Evolutionary conservation across 2,888 invertebrate genomes (phyloP), one percentile per base, ranked within the genome.

Genomic region (Agrotis clavis): DNA sequence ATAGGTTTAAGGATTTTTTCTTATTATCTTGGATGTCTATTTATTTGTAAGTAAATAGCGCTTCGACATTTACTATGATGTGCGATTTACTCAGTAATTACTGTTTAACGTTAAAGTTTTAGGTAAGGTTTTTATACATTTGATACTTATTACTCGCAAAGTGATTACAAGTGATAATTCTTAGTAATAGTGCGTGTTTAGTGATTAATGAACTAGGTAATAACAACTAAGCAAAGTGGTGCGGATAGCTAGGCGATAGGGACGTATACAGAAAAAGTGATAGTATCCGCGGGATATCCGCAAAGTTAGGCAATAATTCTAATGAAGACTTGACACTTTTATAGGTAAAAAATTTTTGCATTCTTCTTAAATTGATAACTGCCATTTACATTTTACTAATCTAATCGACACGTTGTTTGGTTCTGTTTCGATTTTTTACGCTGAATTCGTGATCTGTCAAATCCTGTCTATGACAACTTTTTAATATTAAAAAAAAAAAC

Each of bases 61-160:
- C 94, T 95, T 94, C 79, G 86, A 91, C 90, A 91, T 93, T 91
- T 89, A 92, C 86, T 92, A 91, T 90, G 91, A 93, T 90, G 90
- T 91, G 94, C 93, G 94, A 90, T 93, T 92, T 94, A 95, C 93
- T 95, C 94, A 90, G 87, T 93, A 92, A 94, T 25, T 74, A 74
- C 90, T 92, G 92, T 93, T 92, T 93, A 93, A 93, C 83, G 90
- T 94, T 94, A 94, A 94, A 77, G 83, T 90, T 91, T 89, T 93
- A 94, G 92, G 87, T 93, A 93, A 95, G 93, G 91, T 94, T 95
- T 90, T 96, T 94, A 96, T 95, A 96, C 96, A 95, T 96, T 96
- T 96, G 96, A 96, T 96, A 96, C 95, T 94, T 95, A 94, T 92
- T 92, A 95, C 93, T 94, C 94, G 94, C 94, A 93, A 95, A 92